A percentile compares a stretch with the other conserved stretches of the same genome.
Evolutionary conservation across 2,797 vertebrate species (phyloP).

Genomic region (Tolypeutes matacus): DNA sequence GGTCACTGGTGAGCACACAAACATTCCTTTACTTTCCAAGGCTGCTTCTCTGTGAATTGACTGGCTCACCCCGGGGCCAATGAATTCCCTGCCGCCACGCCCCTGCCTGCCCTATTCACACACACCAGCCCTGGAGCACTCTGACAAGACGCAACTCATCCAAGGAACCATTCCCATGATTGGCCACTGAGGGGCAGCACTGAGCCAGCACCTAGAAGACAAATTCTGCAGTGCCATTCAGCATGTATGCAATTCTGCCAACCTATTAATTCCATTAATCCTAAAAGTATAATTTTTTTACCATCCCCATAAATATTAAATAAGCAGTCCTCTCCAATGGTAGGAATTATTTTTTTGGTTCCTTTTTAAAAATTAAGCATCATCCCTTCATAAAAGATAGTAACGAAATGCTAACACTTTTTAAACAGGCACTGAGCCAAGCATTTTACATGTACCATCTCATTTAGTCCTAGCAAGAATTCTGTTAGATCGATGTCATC

Average conservation of each 20-base stretch:
- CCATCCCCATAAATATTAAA: slow-evolving; percentile 5
- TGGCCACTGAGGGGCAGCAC: slow-evolving; percentile 59
- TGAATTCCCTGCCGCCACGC: not conserved
- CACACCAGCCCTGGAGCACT: no score
- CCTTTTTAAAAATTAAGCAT: slow-evolving; percentile 7
- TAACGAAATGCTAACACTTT: slow-evolving; percentile 16
- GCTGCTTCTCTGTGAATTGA: not conserved
- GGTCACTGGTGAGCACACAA: not conserved
- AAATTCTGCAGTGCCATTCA: not conserved
- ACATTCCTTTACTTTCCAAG: not conserved
- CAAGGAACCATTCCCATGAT: not conserved
- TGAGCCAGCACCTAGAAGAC: not conserved
- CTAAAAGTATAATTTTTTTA: not conserved
- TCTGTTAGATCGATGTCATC: not conserved
- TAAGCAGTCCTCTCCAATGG: not conserved
- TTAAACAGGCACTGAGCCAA: slow-evolving; percentile 14
- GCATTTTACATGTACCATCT: not conserved
- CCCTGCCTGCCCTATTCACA: not conserved
- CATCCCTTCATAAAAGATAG: not conserved
- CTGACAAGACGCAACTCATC: not conserved
- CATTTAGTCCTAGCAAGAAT: slow-evolving; percentile 4
- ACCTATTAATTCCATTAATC: not conserved
- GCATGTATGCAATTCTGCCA: not conserved
- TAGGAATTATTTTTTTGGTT: slow-evolving; percentile 26
- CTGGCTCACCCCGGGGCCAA: not conserved